phyloP scores from a whole-genome alignment of 2,113 vertebrate genomes.

The Peromyscus polionotus region DNA sequence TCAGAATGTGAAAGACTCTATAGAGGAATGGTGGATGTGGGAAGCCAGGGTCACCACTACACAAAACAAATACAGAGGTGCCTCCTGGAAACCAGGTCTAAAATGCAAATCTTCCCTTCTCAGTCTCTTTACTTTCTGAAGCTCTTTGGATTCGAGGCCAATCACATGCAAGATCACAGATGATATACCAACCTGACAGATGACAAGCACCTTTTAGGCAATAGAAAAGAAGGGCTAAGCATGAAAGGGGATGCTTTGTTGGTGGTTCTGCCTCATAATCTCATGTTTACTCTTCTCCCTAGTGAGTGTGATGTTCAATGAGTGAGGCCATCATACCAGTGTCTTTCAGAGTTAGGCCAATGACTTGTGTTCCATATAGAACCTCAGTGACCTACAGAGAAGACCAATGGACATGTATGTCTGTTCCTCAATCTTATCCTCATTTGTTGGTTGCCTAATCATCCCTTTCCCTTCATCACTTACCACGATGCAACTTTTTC shows the following conservation, averaged over 20 bases:
- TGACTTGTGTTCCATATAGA: neutral
- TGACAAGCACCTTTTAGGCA: no score
- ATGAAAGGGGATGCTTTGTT: neutral
- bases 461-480: neutral
- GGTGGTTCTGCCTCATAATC: neutral
- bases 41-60: neutral
- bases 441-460: neutral
- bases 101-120: neutral
- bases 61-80: neutral
- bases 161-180: neutral
- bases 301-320: neutral
- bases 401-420: fast-evolving
- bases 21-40: neutral
- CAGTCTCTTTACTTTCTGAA: no score
- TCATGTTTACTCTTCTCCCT: neutral
- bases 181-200: neutral
- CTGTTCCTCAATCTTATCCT: neutral
- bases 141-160: neutral
- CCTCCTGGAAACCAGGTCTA: neutral
- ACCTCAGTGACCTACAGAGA: neutral
- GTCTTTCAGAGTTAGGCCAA: neutral
- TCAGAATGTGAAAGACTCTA: neutral
- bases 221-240: neutral
- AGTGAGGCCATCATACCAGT: neutral
- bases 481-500: neutral